Base-by-base conservation (phyloP, 1,140 invertebrate species). In the Bilobella aurantiaca region DNA sequence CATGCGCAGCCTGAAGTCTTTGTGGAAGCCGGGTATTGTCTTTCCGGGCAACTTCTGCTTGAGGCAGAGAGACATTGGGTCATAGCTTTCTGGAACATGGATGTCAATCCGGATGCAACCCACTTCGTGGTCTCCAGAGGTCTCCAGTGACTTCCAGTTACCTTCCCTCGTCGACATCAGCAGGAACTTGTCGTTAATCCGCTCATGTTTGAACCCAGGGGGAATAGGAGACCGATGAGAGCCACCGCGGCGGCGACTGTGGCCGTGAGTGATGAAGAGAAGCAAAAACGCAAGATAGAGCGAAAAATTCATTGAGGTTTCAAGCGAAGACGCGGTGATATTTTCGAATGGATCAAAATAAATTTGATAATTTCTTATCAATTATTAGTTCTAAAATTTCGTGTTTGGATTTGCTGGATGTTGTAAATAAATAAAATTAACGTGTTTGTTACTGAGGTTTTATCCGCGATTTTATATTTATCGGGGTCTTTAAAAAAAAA, bases 51-150 rank as follows among this genome's bases (percentile, higher is more conserved):
- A 5, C 25, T 23, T 53, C 8, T 14, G 14, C 49, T 53, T 53
- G 5, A 53, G 21, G 23, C 49, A 53, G 21, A 53, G 49, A 23
- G 49, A 23, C 14, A 53, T 12, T 23, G 49, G 49, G 49, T 53
- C 49, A 23, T 53, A 53, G 49, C 49, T 53, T 53, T 53, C 49
- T 14, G 49, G 49, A 23, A 53, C 49, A 23, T 53, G 21, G 49
- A 53, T 8, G 49, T 53, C 49, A 23, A 53, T 53, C 14, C 23
- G 12, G 23, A 53, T 53, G 25, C 49, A 53, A 23, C 21, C 49
- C 3, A 5, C 23, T 53, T 53, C 49, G 18, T 42, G 49, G 8
- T 53, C 49, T 18, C 25, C 12, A 8, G 25, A 42, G 18, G 18
- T 42, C 8, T 8, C 8, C 8, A 42, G 8, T 18, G 8, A 18